Conservation (phyloP, 2,113 vertebrate species). For the Pipa parva region DNA sequence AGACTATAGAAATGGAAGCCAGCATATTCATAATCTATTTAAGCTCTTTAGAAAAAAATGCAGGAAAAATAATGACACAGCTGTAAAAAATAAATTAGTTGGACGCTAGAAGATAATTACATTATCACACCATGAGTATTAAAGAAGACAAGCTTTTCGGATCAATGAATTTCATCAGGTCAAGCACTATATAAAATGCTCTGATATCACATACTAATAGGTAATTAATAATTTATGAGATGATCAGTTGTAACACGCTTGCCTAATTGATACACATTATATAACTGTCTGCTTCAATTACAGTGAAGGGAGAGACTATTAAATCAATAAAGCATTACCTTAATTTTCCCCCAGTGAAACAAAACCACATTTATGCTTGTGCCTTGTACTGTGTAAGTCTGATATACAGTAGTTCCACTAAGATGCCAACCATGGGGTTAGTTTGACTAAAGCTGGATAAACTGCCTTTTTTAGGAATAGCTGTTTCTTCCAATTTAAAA, state of each 20-base stretch:
- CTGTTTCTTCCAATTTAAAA: too few species aligned
- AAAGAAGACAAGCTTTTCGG: background rate
- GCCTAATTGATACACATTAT: background rate
- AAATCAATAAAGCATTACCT: too few species aligned
- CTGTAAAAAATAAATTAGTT: background rate
- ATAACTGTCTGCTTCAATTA: background rate
- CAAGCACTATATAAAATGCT: background rate
- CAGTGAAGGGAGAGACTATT: background rate
- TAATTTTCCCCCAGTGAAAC: too few species aligned
- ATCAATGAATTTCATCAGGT: background rate
- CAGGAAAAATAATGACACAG: background rate
- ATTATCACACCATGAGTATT: background rate
- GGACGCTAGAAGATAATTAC: background rate
- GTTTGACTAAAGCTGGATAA: too few species aligned
- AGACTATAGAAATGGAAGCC: background rate
- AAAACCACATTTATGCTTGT: too few species aligned
- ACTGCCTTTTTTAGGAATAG: too few species aligned
- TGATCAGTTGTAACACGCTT: background rate
- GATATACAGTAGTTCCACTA: too few species aligned
- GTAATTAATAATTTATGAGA: background rate
- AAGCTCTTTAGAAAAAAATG: background rate
- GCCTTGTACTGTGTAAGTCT: too few species aligned
- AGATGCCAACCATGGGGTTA: too few species aligned
- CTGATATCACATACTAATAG: background rate
- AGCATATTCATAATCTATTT: background rate